Conservation (phyloP, 2,113 vertebrate genomes). For the Chamaea fasciata region DNA sequence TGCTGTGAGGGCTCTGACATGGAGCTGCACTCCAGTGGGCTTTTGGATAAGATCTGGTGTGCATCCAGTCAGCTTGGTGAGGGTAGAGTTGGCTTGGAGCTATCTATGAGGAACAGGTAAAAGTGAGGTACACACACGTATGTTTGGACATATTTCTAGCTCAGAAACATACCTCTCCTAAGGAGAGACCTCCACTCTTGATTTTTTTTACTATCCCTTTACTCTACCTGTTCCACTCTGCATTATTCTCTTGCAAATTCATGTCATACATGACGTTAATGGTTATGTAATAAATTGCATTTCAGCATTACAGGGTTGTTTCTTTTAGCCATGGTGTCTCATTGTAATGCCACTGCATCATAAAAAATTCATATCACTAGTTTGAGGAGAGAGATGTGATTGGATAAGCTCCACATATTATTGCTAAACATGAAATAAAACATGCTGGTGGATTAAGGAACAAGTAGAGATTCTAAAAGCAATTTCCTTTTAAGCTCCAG, state of each 20-base stretch:
- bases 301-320: neutral
- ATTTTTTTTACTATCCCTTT: neutral
- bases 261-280: neutral
- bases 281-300: neutral
- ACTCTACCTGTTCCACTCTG: neutral
- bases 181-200: neutral
- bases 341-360: neutral
- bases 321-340: neutral
- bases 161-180: neutral
- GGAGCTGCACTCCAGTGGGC: neutral
- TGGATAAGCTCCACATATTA: neutral
- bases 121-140: fast-evolving
- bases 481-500: neutral
- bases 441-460: neutral
- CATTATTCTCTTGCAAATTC: neutral
- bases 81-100: neutral
- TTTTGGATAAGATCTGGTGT: neutral
- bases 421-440: neutral
- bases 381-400: neutral
- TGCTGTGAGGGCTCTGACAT: fast-evolving
- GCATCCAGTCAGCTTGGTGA: neutral
- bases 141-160: neutral
- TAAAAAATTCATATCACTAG: neutral
- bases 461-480: neutral
- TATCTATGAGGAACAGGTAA: neutral